Evolutionary conservation across 2,797 vertebrate species (phyloP).

Genomic region (Chaetodon trifasciatus): DNA sequence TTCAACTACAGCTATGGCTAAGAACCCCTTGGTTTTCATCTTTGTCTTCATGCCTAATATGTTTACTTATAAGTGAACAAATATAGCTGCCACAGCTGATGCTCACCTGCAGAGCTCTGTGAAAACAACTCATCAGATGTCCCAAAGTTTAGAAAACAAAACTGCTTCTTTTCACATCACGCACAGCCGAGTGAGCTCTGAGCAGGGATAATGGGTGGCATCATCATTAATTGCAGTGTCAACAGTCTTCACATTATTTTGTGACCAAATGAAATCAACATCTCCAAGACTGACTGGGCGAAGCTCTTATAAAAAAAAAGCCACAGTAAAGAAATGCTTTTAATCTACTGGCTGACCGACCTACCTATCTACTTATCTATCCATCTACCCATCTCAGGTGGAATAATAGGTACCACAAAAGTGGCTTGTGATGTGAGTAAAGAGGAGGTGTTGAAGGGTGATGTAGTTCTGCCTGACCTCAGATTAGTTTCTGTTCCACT

Average conservation of each 20-base stretch:
- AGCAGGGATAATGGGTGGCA: background rate
- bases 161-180: background rate
- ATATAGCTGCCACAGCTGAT: background rate
- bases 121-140: background rate
- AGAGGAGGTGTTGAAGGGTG: background rate
- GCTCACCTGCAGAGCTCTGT: background rate
- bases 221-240: background rate
- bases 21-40: conserved; percentile 1
- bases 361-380: no score
- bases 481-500: background rate
- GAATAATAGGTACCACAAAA: background rate
- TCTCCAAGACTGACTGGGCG: background rate
- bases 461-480: background rate
- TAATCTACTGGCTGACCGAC: no score
- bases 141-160: background rate
- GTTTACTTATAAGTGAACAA: background rate
- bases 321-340: no score
- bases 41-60: background rate
- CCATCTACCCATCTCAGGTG: no score
- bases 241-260: background rate
- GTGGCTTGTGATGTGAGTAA: background rate
- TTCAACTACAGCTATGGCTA: background rate
- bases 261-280: background rate
- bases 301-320: no score
- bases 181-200: background rate